These are phyloP conservation scores for Otocyon megalotis DNA, from an alignment of 2,113 vertebrate species.

Conservation along the genomic window DNA sequence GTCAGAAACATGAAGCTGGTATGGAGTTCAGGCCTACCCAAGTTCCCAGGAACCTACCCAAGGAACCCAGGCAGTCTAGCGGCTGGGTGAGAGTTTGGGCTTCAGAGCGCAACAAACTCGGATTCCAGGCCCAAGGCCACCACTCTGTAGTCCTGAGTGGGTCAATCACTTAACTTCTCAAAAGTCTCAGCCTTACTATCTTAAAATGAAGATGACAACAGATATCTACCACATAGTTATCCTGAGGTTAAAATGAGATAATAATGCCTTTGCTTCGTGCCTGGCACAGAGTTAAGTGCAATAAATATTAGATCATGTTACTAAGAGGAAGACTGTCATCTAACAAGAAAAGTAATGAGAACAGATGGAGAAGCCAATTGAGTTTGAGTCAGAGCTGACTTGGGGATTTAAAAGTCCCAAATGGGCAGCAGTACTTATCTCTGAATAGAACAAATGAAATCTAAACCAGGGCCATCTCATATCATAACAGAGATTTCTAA, in stretches of 20 bases:
- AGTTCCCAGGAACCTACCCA: not conserved
- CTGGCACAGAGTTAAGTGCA: not conserved
- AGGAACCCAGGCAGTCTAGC: not conserved
- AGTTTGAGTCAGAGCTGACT: not conserved
- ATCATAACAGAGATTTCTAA: not conserved
- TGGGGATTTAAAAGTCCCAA: not conserved
- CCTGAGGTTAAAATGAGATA: not conserved
- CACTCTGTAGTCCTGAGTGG: not conserved
- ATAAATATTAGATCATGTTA: not conserved
- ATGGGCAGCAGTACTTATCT: not conserved
- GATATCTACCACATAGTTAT: not conserved
- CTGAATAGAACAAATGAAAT: not conserved
- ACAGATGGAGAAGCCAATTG: constrained; percentile 6
- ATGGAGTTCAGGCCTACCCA: not conserved
- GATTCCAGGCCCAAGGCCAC: not conserved
- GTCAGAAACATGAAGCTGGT: not conserved
- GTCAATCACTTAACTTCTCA: not conserved
- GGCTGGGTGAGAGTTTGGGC: not conserved
- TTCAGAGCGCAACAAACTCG: not conserved
- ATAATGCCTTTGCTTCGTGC: not conserved
- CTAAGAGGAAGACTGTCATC: constrained; percentile 22
- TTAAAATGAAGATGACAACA: not conserved
- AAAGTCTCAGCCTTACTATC: not conserved
- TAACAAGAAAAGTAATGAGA: constrained; percentile 36
- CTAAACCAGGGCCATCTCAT: not conserved